A percentile compares a stretch with the other conserved stretches of the same genome.
Evolutionary conservation across 2,888 invertebrate species (phyloP).

Genomic region (Rhingia campestris): DNA sequence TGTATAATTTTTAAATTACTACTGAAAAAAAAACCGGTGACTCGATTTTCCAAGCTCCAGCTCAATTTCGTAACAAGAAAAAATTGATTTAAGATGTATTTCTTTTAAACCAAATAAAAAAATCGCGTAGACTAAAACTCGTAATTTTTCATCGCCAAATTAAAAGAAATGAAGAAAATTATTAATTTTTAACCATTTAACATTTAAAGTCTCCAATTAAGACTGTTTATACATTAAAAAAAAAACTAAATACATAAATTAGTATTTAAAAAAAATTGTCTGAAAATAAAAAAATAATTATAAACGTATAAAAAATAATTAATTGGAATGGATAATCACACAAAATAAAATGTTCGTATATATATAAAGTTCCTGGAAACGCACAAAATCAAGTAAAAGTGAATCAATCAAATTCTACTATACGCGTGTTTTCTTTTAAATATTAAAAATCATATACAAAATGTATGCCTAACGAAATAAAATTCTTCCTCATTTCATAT

Average conservation of each 20-base stretch:
- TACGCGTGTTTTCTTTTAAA: constrained; percentile 40
- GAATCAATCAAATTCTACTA: constrained; percentile 22
- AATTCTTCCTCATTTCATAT: constrained; percentile 56
- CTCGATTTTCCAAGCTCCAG: not conserved
- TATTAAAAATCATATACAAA: constrained; percentile 22
- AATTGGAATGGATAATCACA: constrained; percentile 52
- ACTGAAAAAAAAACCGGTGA: not conserved
- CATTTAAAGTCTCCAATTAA: constrained; percentile 67
- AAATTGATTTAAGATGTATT: not conserved
- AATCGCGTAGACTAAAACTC: constrained; percentile 19
- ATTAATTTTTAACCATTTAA: constrained; percentile 31
- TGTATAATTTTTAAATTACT: not conserved
- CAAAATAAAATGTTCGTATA: constrained; percentile 16
- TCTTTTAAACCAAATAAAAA: not conserved
- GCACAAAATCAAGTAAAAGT: constrained; percentile 58
- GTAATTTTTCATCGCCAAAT: constrained; percentile 58
- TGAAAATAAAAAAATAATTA: constrained; percentile 17
- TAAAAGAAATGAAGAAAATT: constrained; percentile 6
- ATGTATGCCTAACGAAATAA: constrained; percentile 11
- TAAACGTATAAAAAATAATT: constrained; percentile 2
- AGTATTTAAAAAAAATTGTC: constrained; percentile 30
- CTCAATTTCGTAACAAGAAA: not conserved
- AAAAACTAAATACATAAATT: not conserved
- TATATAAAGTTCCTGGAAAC: constrained; percentile 68
- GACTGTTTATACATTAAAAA: constrained; percentile 65